Base-by-base conservation (phyloP, 2,797 vertebrate genomes). In the Sternarchorhynchus goeldii region DNA sequence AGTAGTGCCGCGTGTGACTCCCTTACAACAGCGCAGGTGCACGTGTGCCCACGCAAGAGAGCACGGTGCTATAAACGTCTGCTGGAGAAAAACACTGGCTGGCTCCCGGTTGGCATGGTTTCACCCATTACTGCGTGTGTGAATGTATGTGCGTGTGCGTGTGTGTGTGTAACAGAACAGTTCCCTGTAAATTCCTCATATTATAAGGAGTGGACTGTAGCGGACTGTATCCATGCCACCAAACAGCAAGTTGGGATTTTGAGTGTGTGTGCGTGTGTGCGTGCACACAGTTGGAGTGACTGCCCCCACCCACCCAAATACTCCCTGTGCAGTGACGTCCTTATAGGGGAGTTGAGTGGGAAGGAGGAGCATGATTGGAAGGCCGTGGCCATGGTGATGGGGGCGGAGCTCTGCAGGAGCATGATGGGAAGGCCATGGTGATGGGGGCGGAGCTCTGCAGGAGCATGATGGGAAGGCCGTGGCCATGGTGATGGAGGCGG, bases 51-150 rank as follows among this genome's bases (percentile, higher is more conserved):
- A 69, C 71, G 41, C 57, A 62, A 17, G 31, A 55, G 62, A 56
- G 62, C n/a, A 60, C 14, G 10, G 45, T 50, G 76, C 81, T 82
- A 75, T 82, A 75, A 83, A 83, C 81, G 79, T 75, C 75, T 2
- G 6, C 53, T 75, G 65, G 75, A 69, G 34, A 39, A 50, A 77
- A 75, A 53, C 36, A 73, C 70, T 62, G 75, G 69, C 60, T 71
- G 66, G 16, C 71, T 81, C 76, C 25, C 58, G 50, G 78, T 81
- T 83, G 82, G 82, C 82, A 80, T 80, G 78, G 78, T 78, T 80
- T 81, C 78, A 80, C 0, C 57, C 50, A 39, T 20, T 77, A n/a
- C 73, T 45, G 65, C 41, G 56, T 56, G 58, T 71, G 45, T 34
- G 29, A 18, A 31, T 16, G 39, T 31, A 16, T 50, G 74, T 69